Conservation (phyloP, 2,113 vertebrate genomes). For the Callipepla californica region DNA sequence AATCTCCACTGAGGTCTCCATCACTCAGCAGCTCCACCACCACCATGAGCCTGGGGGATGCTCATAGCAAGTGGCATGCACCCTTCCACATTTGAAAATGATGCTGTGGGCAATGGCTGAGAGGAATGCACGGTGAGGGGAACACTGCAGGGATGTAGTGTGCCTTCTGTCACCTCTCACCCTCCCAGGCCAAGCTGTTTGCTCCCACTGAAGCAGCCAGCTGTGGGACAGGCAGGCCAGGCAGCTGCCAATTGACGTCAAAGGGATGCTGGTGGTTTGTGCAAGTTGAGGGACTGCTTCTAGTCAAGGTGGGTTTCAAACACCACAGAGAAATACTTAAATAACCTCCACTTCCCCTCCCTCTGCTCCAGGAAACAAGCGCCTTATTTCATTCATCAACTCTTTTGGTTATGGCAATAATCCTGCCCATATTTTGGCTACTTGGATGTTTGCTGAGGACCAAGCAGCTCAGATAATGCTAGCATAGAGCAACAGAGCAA, state of each 20-base stretch:
- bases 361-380: constrained; percentile 42
- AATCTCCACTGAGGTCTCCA: neutral
- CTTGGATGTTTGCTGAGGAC: constrained; percentile 41
- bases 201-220: neutral
- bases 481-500: neutral
- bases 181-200: neutral
- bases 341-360: neutral
- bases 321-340: constrained; percentile 30
- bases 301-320: constrained; percentile 43
- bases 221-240: neutral
- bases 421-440: constrained; percentile 52
- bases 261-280: constrained; percentile 6
- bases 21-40: neutral
- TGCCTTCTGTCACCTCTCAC: rapidly evolving
- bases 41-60: rapidly evolving
- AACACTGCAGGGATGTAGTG: neutral
- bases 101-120: neutral
- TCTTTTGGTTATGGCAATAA: constrained; percentile 43
- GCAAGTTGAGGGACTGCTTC: constrained; percentile 23
- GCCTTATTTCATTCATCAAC: constrained; percentile 34
- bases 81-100: neutral
- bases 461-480: neutral
- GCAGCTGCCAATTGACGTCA: constrained; percentile 48
- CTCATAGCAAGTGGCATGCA: rapidly evolving
- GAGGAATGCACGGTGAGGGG: rapidly evolving